Evolutionary conservation across 2,888 invertebrate species (phyloP).

Genomic region (Scaptomyza cyrtandrae): DNA sequence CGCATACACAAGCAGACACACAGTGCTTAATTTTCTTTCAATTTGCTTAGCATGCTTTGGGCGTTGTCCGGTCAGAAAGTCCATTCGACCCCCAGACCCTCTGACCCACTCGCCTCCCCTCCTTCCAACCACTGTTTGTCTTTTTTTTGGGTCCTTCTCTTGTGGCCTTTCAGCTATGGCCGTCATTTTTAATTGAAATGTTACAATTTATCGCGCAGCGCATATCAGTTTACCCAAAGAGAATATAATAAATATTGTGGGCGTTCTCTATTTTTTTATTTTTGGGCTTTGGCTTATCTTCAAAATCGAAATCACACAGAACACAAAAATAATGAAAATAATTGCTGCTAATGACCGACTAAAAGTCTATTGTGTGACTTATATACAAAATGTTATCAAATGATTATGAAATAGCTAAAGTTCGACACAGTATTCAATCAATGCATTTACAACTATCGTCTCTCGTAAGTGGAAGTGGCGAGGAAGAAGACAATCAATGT

Average conservation of each 20-base stretch:
- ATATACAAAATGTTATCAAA: neutral
- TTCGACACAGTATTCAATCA: neutral
- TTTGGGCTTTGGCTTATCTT: neutral
- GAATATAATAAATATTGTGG: constrained; percentile 7
- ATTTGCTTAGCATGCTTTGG: constrained; percentile 69
- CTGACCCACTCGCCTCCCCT: neutral
- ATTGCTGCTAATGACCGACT: constrained; percentile 33
- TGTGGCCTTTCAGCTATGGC: constrained; percentile 40
- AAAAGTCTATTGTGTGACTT: neutral
- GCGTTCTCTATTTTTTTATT: neutral
- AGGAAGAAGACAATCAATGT: constrained; percentile 25
- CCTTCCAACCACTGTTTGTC: constrained; percentile 33
- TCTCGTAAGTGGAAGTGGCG: neutral
- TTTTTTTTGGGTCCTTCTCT: constrained; percentile 10
- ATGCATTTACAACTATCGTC: neutral
- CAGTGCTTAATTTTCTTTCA: constrained; percentile 70
- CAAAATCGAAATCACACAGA: constrained; percentile 14
- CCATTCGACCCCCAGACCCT: constrained; percentile 3
- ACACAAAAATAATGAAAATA: constrained; percentile 8
- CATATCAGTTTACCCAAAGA: constrained; percentile 50
- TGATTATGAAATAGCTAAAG: neutral
- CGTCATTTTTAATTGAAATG: constrained; percentile 68
- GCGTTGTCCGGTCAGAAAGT: constrained; percentile 60
- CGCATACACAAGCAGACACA: constrained; percentile 37
- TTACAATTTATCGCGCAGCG: constrained; percentile 35